Evolutionary conservation across 2,888 invertebrate genomes (phyloP), one percentile per base, ranked within the genome.

Genomic region (Eilema griseolum): DNA sequence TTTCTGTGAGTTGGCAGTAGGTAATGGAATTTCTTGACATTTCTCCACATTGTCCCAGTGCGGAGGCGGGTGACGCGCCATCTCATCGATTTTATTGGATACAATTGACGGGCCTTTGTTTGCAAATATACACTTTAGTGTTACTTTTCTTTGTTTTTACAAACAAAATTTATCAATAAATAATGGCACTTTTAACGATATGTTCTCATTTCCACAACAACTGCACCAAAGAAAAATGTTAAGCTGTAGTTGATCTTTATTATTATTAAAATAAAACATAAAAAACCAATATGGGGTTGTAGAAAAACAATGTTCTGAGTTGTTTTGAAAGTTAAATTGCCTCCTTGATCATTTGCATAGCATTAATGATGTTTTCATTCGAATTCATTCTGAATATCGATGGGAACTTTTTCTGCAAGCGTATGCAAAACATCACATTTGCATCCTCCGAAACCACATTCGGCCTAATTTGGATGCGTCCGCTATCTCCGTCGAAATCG

Each of bases 381-480:
- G 86, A 79, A 83, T 77, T 81, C 84, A 86, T 82, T 82, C 85
- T 76, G 85, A 86, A 87, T 88, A 87, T 88, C 86, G 87, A 85
- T 83, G 76, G 74, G 71, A 75, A 79, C 83, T 90, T 91, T 91
- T 90, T 88, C 88, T 88, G 73, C 83, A 77, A 75, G 74, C 81
- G 87, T 91, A 94, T 93, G 93, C 93, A 93, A 94, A 93, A 83
- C 69, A 89, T 82, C 82, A 78, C 83, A 94, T 95, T 95, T 93
- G 92, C 93, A 93, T 93, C 89, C 86, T 76, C 83, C 80, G 75
- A 88, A 89, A 89, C 87, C 85, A 84, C 88, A 86, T 85, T 89
- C 89, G 82, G 77, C 92, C 93, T 92, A 93, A 93, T 93, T 95
- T 95, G 95, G 92, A 90, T 92, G 89, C 92, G 85, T 85, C 88